phyloP scores from a whole-genome alignment of 37 sponge, comb jelly and placozoan species.

The Aplysina aerophoba region DNA sequence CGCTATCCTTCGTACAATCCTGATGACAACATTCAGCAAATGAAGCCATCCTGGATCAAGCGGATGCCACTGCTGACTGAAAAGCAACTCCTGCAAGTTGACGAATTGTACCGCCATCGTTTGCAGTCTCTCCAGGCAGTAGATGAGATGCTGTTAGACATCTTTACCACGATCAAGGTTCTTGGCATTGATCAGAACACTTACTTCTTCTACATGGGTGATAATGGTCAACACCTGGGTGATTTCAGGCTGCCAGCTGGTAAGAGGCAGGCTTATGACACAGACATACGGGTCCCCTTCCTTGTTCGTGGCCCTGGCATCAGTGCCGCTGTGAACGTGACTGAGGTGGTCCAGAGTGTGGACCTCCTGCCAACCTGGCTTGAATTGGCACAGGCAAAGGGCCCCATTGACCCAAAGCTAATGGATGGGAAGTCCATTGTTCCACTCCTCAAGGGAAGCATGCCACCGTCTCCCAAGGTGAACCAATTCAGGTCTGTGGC shows the following conservation, averaged over 20 bases:
- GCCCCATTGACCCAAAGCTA: conserved; percentile 25
- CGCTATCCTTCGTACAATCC: conserved; percentile 70
- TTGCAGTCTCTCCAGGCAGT: conserved; percentile 68
- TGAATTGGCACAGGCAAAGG: conserved; percentile 44
- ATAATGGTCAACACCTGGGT: conserved; percentile 80
- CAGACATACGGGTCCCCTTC: conserved; percentile 72
- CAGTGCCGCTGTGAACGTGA: conserved; percentile 43
- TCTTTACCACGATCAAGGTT: conserved; percentile 32
- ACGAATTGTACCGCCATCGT: conserved; percentile 59
- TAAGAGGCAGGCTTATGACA: conserved; percentile 77
- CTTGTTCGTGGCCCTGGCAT: conserved; percentile 74
- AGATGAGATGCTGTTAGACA: conserved; percentile 67
- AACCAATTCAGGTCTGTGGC: conserved; percentile 60
- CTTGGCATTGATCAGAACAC: conserved; percentile 53
- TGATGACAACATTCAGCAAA: conserved; percentile 42
- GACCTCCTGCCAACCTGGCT: conserved; percentile 77
- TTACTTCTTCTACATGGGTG: conserved; percentile 75
- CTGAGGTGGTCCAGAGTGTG: conserved; percentile 61
- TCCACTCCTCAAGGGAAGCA: conserved; percentile 27
- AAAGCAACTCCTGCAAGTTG: conserved; percentile 38
- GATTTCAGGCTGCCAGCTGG: conserved; percentile 73
- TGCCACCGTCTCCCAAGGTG: conserved; percentile 12
- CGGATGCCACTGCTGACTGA: conserved; percentile 44
- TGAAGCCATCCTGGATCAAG: conserved; percentile 79
- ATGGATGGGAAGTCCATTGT: conserved; percentile 65